These are phyloP conservation scores for Drosophila bocki DNA, from an alignment of 1,140 invertebrate species.

Conservation along the genomic window DNA sequence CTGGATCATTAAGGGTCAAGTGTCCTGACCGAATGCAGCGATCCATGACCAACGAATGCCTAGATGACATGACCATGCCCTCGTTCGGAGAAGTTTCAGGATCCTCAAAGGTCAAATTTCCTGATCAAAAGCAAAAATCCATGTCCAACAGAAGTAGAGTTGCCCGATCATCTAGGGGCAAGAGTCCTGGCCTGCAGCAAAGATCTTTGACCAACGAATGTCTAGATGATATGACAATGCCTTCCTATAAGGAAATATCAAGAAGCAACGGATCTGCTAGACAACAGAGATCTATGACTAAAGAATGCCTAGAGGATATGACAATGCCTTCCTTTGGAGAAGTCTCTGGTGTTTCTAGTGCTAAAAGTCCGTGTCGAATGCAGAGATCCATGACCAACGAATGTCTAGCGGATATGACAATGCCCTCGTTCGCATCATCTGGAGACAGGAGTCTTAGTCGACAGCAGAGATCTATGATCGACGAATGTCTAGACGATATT, in stretches of 20 bases:
- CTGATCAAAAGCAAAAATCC: background rate
- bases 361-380: background rate
- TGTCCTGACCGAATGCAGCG: background rate
- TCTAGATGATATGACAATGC: slow-evolving; percentile 33
- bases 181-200: background rate
- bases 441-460: background rate
- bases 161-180: background rate
- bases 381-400: slow-evolving; percentile 11
- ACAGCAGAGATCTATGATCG: background rate
- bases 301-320: slow-evolving; percentile 27
- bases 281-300: background rate
- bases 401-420: slow-evolving; percentile 17
- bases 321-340: background rate
- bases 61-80: slow-evolving; percentile 28
- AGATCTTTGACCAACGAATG: slow-evolving; percentile 16
- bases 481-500: slow-evolving; percentile 37
- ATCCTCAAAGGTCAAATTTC: background rate
- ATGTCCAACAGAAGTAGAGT: background rate
- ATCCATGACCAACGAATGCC: slow-evolving; percentile 14
- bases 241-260: background rate
- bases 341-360: background rate
- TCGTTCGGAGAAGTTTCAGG: background rate
- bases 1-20: background rate
- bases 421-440: background rate
- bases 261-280: background rate